Evolutionary conservation across 2,888 invertebrate species (phyloP), one percentile per base, ranked within the genome.

Genomic region (Orchestes rusci): DNA sequence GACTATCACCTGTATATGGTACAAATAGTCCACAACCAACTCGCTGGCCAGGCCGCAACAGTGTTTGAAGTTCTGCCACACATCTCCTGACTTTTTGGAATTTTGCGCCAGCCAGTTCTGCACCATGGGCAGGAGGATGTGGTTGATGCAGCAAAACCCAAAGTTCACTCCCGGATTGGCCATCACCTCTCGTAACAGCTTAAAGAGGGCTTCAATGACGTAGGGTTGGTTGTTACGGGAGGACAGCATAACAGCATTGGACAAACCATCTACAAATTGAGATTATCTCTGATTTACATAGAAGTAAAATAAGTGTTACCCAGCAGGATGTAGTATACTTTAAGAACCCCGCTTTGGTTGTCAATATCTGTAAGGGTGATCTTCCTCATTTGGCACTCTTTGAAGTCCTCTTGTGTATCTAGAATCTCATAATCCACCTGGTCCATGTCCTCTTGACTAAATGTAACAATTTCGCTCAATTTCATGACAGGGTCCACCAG

Each of bases 11-110:
- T 84, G 80, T 27, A 89, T 74, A 57, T 83, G 80, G 54, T 81
- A 80, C 23, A 93, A 70, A 56, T 89, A 90, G 58, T 90, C 83
- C 0, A 94, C 94, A 23, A 93, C 81, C 19, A 93, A 73, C 61
- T 95, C 94, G 1, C 92, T 90, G 8, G 91, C 86, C 69, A 93
- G 80, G 5, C 95, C 94, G 60, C 90, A 90, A 62, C 91, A 93
- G 63, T 95, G 94, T 62, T 94, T 94, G 61, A 94, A 94, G 66
- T 92, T 93, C 52, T 90, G 83, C 65, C 87, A 85, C 37, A 85
- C 79, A 53, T 86, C 81, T 79, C 84, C 82, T 51, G 84, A 77
- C 52, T 81, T 73, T 54, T 79, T 79, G 4, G 81, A 78, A 43
- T 68, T 67, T 64, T 83, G 82, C 8, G 93, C 75, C 46, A 94